Evolutionary conservation across 1,140 invertebrate genomes (phyloP).

Genomic region (Lycorma delicatula): DNA sequence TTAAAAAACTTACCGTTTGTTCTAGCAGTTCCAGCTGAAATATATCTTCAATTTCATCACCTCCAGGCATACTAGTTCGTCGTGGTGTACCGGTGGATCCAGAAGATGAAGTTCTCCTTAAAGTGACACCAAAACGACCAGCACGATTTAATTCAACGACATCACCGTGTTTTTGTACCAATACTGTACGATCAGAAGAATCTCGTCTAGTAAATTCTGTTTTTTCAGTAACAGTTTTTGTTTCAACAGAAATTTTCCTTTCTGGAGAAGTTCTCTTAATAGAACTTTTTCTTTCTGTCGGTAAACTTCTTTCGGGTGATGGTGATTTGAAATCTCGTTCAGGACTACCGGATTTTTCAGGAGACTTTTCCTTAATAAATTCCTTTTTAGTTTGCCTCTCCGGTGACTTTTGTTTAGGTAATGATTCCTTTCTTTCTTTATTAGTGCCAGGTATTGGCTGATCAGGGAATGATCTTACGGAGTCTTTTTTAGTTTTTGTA

Average conservation of each 20-base stretch:
- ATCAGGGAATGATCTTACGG: too few relatives aligned
- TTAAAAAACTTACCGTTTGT: slow-evolving; percentile 50
- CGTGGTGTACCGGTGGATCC: not conserved
- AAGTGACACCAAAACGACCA: slow-evolving; percentile 54
- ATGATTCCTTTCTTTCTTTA: slow-evolving; percentile 8
- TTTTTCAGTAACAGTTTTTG: slow-evolving; percentile 8
- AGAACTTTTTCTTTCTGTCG: slow-evolving; percentile 7
- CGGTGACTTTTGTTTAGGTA: slow-evolving; percentile 5
- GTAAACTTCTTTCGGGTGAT: slow-evolving; percentile 9
- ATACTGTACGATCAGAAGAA: slow-evolving; percentile 11
- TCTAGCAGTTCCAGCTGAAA: slow-evolving; percentile 58
- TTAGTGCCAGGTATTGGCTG: too few relatives aligned
- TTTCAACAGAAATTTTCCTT: slow-evolving; percentile 13
- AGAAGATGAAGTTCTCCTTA: slow-evolving; percentile 43
- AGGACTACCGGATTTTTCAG: not conserved
- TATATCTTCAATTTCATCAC: slow-evolving; percentile 56
- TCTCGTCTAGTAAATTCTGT: not conserved
- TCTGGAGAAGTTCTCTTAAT: slow-evolving; percentile 10
- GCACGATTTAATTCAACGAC: slow-evolving; percentile 16
- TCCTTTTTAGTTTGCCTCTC: not conserved
- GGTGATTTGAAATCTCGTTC: not conserved
- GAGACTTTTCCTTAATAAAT: slow-evolving; percentile 10
- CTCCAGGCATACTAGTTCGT: slow-evolving; percentile 17
- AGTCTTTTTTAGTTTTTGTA: too few relatives aligned
- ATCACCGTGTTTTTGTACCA: slow-evolving; percentile 7